phyloP scores from a whole-genome alignment of 2,888 invertebrate genomes.

The Polymixis lichenea region DNA sequence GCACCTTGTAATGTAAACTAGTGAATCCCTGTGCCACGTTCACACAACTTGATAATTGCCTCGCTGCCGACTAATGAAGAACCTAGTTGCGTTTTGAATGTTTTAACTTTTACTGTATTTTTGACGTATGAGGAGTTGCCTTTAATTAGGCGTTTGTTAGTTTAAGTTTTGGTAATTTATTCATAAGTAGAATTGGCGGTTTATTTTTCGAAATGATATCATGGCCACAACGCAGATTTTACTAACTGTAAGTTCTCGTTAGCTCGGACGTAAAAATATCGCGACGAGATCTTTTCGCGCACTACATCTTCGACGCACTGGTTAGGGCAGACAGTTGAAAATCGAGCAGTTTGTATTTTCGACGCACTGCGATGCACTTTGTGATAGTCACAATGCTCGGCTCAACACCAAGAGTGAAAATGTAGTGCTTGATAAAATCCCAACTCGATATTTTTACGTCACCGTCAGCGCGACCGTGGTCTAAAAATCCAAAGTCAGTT shows the following conservation, averaged over 20 bases:
- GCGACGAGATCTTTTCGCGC: too few relatives aligned
- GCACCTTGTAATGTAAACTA: constrained; percentile 59
- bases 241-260: background rate
- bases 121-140: background rate
- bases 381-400: too few relatives aligned
- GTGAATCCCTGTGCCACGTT: constrained; percentile 41
- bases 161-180: background rate
- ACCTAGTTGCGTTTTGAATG: constrained; percentile 25
- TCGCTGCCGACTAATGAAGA: constrained; percentile 44
- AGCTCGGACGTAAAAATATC: too few relatives aligned
- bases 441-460: too few relatives aligned
- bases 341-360: too few relatives aligned
- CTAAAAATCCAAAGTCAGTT: background rate
- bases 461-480: too few relatives aligned
- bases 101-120: constrained; percentile 11
- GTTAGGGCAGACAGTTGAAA: too few relatives aligned
- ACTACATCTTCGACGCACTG: too few relatives aligned
- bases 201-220: background rate
- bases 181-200: background rate
- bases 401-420: too few relatives aligned
- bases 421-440: too few relatives aligned
- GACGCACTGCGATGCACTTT: too few relatives aligned
- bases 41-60: constrained; percentile 57
- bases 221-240: background rate
- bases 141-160: background rate